These are phyloP conservation scores for Speoplatyrhinus poulsoni DNA, from an alignment of 2,113 vertebrate species.

Conservation along the genomic window DNA sequence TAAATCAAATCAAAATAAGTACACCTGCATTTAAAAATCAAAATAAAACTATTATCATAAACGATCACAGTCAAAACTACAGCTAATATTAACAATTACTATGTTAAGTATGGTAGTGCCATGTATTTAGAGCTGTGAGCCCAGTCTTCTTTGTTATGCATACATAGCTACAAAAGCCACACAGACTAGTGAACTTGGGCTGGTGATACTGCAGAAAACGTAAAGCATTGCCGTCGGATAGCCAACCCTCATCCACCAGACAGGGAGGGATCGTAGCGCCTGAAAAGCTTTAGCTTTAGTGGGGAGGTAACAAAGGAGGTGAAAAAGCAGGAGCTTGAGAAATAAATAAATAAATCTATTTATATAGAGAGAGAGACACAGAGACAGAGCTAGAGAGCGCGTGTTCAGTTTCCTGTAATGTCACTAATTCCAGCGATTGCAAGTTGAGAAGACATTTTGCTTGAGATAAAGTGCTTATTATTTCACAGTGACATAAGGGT, in stretches of 20 bases:
- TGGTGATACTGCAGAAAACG: slow-evolving; percentile 61
- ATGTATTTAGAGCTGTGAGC: too few species aligned
- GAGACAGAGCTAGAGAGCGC: slow-evolving; percentile 16
- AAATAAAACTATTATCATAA: too few species aligned
- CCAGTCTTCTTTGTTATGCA: slow-evolving; percentile 22
- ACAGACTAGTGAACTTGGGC: slow-evolving; percentile 48
- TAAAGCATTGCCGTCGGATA: slow-evolving; percentile 59
- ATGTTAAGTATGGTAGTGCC: too few species aligned
- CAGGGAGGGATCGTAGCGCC: slow-evolving; percentile 36
- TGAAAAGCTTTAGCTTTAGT: slow-evolving; percentile 55
- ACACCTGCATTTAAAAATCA: too few species aligned
- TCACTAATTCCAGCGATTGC: slow-evolving; percentile 64
- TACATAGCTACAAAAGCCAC: slow-evolving; percentile 37
- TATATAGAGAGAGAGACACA: too few species aligned
- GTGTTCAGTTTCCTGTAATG: slow-evolving; percentile 58
- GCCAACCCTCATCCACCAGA: slow-evolving; percentile 48
- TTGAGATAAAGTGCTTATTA: slow-evolving; percentile 73
- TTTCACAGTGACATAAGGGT: slow-evolving; percentile 63
- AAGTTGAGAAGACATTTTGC: slow-evolving; percentile 60
- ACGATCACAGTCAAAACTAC: too few species aligned
- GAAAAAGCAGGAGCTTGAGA: slow-evolving; percentile 25
- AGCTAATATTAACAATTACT: too few species aligned
- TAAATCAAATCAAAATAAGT: too few species aligned
- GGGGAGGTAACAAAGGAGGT: slow-evolving; percentile 38
- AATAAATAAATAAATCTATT: slow-evolving; percentile 1